Evolutionary conservation across 1,140 invertebrate species (phyloP).

Genomic region (Drosophila watanabei): DNA sequence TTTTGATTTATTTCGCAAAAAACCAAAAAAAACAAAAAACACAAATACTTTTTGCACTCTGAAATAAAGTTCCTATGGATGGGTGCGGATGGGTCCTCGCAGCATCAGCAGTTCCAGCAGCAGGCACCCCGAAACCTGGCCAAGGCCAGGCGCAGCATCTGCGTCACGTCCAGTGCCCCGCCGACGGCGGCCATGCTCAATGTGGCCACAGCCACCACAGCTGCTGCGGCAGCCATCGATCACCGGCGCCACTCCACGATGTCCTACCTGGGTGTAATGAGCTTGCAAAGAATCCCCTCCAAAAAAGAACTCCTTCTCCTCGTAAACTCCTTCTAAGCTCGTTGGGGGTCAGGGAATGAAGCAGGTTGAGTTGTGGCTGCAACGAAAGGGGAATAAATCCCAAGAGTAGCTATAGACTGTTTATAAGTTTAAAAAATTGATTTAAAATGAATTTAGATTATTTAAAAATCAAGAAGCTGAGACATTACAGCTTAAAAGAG

Average conservation of each 20-base stretch:
- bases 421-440: no score
- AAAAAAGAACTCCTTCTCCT: slow-evolving; percentile 26
- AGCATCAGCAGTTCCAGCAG: slow-evolving; percentile 57
- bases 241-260: slow-evolving; percentile 80
- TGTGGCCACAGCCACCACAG: slow-evolving; percentile 37
- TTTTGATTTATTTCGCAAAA: slow-evolving; percentile 51
- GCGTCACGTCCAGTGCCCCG: slow-evolving; percentile 77
- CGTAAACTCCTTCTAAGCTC: not conserved
- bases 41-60: slow-evolving; percentile 38
- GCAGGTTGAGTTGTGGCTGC: not conserved
- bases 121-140: slow-evolving; percentile 55
- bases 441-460: not conserved
- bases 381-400: not conserved
- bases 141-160: slow-evolving; percentile 76
- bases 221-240: slow-evolving; percentile 50
- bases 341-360: slow-evolving; percentile 47
- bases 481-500: no score
- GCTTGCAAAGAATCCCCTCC: slow-evolving; percentile 23
- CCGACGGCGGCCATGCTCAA: slow-evolving; percentile 61
- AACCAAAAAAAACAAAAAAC: slow-evolving; percentile 25
- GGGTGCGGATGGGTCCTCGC: slow-evolving; percentile 63
- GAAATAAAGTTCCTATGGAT: slow-evolving; percentile 78
- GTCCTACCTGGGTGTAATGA: slow-evolving; percentile 84
- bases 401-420: not conserved
- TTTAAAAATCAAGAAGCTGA: no score